Percentiles rank a stretch among this genome's conserved stretches.
Conservation (phyloP, 2,888 invertebrate genomes). For the Blastobasis lacticolella region DNA sequence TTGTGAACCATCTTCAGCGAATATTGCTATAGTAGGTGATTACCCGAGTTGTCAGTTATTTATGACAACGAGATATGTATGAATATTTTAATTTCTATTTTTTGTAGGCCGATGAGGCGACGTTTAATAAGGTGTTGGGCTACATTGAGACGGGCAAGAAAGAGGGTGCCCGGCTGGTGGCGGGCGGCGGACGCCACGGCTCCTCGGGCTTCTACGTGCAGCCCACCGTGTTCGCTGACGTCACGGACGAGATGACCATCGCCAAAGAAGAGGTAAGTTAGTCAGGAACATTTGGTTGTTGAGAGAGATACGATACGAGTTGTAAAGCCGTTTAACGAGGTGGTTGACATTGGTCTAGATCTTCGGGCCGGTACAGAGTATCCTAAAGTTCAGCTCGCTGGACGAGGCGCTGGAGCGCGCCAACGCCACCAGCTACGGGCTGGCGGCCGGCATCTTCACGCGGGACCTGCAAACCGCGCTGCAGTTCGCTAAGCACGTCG, state of each 20-base stretch:
- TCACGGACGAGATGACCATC: conserved; percentile 84
- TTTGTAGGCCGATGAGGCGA: conserved; percentile 79
- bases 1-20: no score
- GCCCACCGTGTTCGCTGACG: conserved; percentile 78
- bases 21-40: no score
- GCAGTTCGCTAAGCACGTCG: conserved; percentile 81
- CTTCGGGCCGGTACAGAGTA: no score
- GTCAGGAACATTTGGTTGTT: background rate
- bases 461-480: conserved; percentile 87
- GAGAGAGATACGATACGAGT: background rate
- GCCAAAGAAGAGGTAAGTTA: conserved; percentile 82
- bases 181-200: conserved; percentile 83
- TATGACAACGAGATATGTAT: no score
- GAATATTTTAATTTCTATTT: conserved; percentile 23
- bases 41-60: no score
- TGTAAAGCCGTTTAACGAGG: no score
- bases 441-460: conserved; percentile 41
- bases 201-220: conserved; percentile 72
- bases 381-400: conserved; percentile 55
- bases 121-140: conserved; percentile 82
- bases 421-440: conserved; percentile 53
- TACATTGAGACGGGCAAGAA: conserved; percentile 85
- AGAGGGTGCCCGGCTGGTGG: conserved; percentile 85
- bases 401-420: conserved; percentile 90
- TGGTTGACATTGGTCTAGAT: no score